phyloP scores from a whole-genome alignment of 2,113 vertebrate genomes.

The Rhadina sibilatrix region DNA sequence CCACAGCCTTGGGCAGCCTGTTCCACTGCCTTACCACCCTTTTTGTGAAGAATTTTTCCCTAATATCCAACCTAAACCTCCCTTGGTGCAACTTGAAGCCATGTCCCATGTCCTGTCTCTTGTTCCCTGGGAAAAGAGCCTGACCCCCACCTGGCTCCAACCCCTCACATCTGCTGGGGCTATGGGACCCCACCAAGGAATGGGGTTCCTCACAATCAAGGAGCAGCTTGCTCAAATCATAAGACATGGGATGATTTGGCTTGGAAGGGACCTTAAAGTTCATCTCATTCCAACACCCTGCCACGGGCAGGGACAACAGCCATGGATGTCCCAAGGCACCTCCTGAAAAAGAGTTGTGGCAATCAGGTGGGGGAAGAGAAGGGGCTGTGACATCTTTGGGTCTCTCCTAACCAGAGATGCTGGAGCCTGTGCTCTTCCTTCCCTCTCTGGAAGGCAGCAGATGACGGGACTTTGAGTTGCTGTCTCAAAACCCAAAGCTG shows the following conservation, averaged over 20 bases:
- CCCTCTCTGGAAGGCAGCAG: not conserved
- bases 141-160: not conserved
- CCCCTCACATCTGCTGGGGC: not conserved
- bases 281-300: accelerated
- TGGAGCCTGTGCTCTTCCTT: not conserved
- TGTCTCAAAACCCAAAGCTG: not conserved
- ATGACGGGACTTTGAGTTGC: not conserved
- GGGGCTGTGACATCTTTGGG: not conserved
- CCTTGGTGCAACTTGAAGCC: not conserved
- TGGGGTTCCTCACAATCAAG: accelerated
- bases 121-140: not conserved
- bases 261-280: not conserved
- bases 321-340: not conserved
- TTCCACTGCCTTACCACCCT: not conserved
- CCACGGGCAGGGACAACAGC: not conserved
- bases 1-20: not conserved
- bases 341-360: not conserved
- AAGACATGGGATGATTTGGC: not conserved
- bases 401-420: not conserved
- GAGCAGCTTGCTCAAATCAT: not conserved
- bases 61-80: not conserved
- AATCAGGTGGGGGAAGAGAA: not conserved
- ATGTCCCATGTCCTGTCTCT: not conserved
- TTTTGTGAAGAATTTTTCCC: not conserved
- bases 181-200: not conserved